Conservation (phyloP, 2,113 vertebrate species). For the Pteronura brasiliensis region DNA sequence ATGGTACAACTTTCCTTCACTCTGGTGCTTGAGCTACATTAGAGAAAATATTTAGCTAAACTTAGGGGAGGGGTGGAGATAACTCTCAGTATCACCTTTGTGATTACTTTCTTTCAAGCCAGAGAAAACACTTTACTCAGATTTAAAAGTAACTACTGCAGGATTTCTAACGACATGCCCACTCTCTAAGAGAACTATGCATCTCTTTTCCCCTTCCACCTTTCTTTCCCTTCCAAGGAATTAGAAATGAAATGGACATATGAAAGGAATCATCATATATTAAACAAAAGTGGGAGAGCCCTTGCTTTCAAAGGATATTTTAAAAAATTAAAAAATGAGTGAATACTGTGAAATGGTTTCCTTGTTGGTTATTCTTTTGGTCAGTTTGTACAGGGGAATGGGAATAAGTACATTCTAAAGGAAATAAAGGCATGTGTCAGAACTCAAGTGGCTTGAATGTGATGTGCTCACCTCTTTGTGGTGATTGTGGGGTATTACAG, state of each 20-base stretch:
- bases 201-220: not conserved
- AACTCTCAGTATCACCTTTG: not conserved
- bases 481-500: not conserved
- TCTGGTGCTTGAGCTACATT: not conserved
- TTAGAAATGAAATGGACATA: not conserved
- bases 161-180: not conserved
- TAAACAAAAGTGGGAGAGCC: not conserved
- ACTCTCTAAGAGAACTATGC: not conserved
- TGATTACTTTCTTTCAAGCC: not conserved
- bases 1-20: not conserved
- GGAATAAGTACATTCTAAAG: not conserved
- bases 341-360: not conserved
- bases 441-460: not conserved
- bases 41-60: not conserved
- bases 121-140: not conserved
- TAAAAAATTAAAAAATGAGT: not conserved
- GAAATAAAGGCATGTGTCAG: not conserved
- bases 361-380: not conserved
- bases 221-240: not conserved
- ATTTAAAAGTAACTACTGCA: conserved; percentile 16
- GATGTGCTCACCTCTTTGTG: conserved; percentile 47
- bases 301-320: not conserved
- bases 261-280: not conserved
- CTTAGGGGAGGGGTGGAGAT: not conserved
- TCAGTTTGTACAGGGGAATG: not conserved